Evolutionary conservation across 2,113 vertebrate genomes (phyloP), one percentile per base, ranked within the genome.

Genomic region (Misgurnus mizolepis): DNA sequence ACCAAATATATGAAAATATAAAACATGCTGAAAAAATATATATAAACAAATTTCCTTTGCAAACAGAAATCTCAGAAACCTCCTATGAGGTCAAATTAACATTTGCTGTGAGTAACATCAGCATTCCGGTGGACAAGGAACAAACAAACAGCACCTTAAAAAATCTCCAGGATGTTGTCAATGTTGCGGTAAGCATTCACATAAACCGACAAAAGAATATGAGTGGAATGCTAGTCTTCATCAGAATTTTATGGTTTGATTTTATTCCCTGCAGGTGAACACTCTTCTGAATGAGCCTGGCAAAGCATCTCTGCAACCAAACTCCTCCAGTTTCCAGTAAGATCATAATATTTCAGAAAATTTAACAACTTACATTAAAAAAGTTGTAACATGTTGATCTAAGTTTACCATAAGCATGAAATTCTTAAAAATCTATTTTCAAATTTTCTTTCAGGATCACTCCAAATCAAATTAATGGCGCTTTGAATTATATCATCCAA

Each of bases 11-110:
- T 14, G 14, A 14, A 6, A 4, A 55, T 14, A 15, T 55, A 53
- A 2, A 53, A 47, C 6, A 47, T 1, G 7, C 5, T 7, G 10
- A 47, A 47, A 47, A 47, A 47, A 47, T 47, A 47, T 47, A 47
- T 47, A 7, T 47, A 47, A 47, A 47, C 49, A 12, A 12, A 53
- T 12, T 7, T 55, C 15, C 6, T 41, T 43, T 73, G 3, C 68
- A 27, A 41, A 74, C 71, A 74, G 71, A 74, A 15, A 74, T 74
- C 40, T 74, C 71, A 18, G 56, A 61, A 41, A 74, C 39, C 5
- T 61, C 55, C 12, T 61, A 47, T 74, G 53, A n/a, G 4, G 11
- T 74, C 5, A 1, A 15, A 8, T 15, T 74, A 15, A 61, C 17
- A 5, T 74, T 61, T 47, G 43, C 2, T 8, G 17, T 74, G 56